phyloP scores from a whole-genome alignment of 2,113 vertebrate species.

The Mormyrus iriodes region DNA sequence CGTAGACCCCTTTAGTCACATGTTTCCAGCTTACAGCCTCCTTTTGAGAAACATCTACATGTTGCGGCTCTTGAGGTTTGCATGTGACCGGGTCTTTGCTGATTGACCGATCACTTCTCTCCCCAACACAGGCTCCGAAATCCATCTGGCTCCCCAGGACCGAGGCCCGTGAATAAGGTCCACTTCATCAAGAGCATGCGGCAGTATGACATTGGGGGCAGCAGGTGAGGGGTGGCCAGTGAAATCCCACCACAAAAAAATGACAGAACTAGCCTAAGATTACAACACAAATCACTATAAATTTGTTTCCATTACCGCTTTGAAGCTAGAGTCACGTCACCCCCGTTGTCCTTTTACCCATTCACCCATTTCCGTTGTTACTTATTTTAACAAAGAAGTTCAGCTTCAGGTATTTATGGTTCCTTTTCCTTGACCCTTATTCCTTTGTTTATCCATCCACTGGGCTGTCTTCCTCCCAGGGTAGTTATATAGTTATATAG shows the following conservation, averaged over 20 bases:
- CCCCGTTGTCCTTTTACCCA: not conserved
- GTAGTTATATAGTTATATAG: not conserved
- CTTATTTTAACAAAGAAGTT: not conserved
- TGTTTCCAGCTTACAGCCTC: not conserved
- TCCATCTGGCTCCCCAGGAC: conserved; percentile 77
- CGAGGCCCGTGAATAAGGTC: conserved; percentile 82
- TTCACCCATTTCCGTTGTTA: not conserved
- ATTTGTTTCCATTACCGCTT: not conserved
- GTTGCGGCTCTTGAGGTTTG: not conserved
- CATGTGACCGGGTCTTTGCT: not conserved
- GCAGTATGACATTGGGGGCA: conserved; percentile 90
- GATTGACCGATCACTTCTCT: not conserved
- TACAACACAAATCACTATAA: not conserved
- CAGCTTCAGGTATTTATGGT: not conserved
- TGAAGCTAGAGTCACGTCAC: not conserved
- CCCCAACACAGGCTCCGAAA: conserved; percentile 61
- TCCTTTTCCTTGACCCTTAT: not conserved
- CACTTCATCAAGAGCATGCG: conserved; percentile 98
- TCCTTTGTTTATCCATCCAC: not conserved
- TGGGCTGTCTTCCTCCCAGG: not conserved
- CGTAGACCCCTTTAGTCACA: not conserved
- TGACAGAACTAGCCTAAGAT: not conserved
- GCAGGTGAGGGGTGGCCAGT: conserved; percentile 64
- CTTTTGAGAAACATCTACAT: not conserved
- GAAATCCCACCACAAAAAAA: not conserved